Base-by-base conservation (phyloP, 2,797 vertebrate species). In the Acipenser oxyrinchus region DNA sequence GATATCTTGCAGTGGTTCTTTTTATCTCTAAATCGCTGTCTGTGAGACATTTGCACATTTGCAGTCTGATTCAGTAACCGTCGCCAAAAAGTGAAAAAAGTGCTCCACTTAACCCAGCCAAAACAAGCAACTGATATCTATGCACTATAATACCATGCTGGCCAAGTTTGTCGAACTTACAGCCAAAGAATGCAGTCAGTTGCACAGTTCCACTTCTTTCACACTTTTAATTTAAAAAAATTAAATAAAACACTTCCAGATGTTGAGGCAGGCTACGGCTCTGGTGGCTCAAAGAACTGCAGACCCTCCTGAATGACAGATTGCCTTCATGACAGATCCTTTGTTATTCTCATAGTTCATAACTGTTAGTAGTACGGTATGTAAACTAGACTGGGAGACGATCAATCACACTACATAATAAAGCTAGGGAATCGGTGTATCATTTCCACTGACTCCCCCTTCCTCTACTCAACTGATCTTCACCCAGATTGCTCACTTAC, bases 41-140 rank as follows among this genome's bases (percentile, higher is more conserved):
- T 81, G 71, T 78, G 74, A 82, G 76, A 76, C 73, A 18, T 48
- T 10, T 52, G 18, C 3, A 8, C 11, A 8, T 75, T 64, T 64
- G 67, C 68, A 65, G 69, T 62, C 79, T 64, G 77, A 78, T 77
- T 73, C 64, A 67, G 71, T 65, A 72, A 78, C 74, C 76, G 79
- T 73, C 72, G 68, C 62, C 59, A 10, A 68, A 80, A 7, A 52
- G 69, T 71, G 23, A 37, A 37, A 37, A 37, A 52, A 7, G 23
- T 66, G 51, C 7, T 50, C 68, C 67, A 68, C 73, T 58, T 62
- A 51, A 69, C 15, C n/a, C 63, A 48, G 68, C 76, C 78, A 83
- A 81, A 76, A 72, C 73, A 85, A 84, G 79, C 69, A 78, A 9
- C 48, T 55, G 62, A 59, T 79, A 74, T 77, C 23, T 37, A 37